phyloP scores from a whole-genome alignment of 2,113 vertebrate genomes.

The Poecilia latipinna region DNA sequence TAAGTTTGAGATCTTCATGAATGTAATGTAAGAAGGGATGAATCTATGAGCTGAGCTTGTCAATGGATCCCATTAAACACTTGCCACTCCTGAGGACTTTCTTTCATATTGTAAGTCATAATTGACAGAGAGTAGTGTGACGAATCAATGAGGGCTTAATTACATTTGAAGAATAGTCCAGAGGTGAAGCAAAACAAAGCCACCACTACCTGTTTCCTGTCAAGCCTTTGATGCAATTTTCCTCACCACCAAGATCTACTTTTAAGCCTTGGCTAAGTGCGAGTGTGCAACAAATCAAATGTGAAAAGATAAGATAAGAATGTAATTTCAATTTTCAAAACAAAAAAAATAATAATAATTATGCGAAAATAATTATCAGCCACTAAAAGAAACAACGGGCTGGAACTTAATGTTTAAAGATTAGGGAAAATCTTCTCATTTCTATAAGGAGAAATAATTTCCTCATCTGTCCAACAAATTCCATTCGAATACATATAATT shows the following conservation, averaged over 20 bases:
- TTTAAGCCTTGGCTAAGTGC: conserved; percentile 42
- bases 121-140: conserved; percentile 61
- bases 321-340: conserved; percentile 66
- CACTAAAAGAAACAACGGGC: conserved; percentile 61
- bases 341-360: conserved; percentile 58
- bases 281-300: conserved; percentile 52
- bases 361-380: conserved; percentile 59
- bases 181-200: conserved; percentile 70
- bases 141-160: conserved; percentile 75
- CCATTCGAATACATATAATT: conserved; percentile 48
- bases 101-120: conserved; percentile 66
- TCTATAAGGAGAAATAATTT: conserved; percentile 54
- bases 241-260: conserved; percentile 48
- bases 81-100: conserved; percentile 58
- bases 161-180: conserved; percentile 63
- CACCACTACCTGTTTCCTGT: conserved; percentile 49
- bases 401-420: conserved; percentile 46
- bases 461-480: conserved; percentile 40
- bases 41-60: conserved; percentile 66
- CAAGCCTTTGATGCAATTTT: conserved; percentile 47
- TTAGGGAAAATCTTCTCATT: conserved; percentile 38
- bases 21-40: conserved; percentile 62
- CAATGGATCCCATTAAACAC: conserved; percentile 71
- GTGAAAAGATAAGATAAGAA: conserved; percentile 71
- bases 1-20: not conserved